These are phyloP conservation scores for Epizoanthus ramosus DNA, from an alignment of 92 coral and sea anemone species.

Conservation along the genomic window DNA sequence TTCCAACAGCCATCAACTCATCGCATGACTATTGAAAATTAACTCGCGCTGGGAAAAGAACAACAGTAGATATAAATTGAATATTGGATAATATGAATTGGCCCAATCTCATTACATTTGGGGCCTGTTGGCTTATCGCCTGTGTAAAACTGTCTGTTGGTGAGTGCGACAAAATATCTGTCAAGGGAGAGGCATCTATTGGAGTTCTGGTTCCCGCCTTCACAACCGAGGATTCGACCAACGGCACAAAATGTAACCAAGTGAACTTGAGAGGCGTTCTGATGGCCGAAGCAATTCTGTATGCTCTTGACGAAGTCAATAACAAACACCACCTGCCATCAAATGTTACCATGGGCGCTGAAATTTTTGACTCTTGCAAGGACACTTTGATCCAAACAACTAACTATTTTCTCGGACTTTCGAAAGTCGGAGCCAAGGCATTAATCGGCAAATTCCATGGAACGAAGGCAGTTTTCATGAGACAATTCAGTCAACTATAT, in stretches of 20 bases:
- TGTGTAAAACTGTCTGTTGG: conserved; percentile 24
- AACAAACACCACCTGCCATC: conserved; percentile 24
- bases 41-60: not conserved
- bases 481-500: conserved; percentile 44
- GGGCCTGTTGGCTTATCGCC: conserved; percentile 15
- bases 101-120: not conserved
- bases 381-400: not conserved
- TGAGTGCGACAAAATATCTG: conserved; percentile 25
- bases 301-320: conserved; percentile 51
- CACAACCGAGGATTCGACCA: not conserved
- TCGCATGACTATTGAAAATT: not conserved
- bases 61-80: not conserved
- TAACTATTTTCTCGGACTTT: not conserved
- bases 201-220: conserved; percentile 32
- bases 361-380: conserved; percentile 45
- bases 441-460: conserved; percentile 61
- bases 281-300: conserved; percentile 67
- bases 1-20: not conserved
- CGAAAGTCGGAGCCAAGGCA: conserved; percentile 40
- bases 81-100: conserved; percentile 7
- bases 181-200: not conserved
- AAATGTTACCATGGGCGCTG: conserved; percentile 44
- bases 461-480: conserved; percentile 1
- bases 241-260: conserved; percentile 33
- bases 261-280: conserved; percentile 49